These are phyloP conservation scores for Natrix natrix DNA, from an alignment of 2,797 vertebrate species.

Conservation along the genomic window DNA sequence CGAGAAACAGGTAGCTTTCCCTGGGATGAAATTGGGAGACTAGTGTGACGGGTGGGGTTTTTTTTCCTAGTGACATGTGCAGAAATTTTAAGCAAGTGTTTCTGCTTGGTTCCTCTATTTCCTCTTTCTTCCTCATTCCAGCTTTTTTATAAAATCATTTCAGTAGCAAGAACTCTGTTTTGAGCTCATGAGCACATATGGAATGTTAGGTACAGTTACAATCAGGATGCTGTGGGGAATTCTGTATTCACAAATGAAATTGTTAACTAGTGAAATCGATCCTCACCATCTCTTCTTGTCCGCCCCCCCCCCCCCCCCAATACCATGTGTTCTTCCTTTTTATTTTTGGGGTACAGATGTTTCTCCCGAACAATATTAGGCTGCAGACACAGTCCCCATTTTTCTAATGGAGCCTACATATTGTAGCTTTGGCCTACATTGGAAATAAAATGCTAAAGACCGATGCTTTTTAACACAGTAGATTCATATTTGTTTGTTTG, in stretches of 20 bases:
- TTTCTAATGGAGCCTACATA: background rate
- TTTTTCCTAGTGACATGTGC: background rate
- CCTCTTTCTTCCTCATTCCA: background rate
- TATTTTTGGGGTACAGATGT: background rate
- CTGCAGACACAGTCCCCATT: background rate
- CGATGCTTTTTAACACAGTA: background rate
- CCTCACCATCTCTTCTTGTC: background rate
- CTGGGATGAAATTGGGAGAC: background rate
- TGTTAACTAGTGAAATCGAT: background rate
- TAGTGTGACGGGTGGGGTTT: background rate
- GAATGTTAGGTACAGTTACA: background rate
- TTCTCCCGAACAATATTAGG: background rate
- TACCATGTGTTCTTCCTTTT: background rate
- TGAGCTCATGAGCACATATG: background rate
- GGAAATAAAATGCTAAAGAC: background rate
- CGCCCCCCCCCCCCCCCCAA: too few relatives aligned
- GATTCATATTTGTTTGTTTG: background rate
- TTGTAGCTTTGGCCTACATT: background rate
- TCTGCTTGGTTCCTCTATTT: background rate
- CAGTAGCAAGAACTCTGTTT: background rate
- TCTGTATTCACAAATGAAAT: background rate
- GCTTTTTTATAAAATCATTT: background rate
- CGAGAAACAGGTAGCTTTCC: slow-evolving; percentile 77
- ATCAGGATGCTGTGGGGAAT: background rate
- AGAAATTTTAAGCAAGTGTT: background rate